These are phyloP conservation scores for Lacerta viridis DNA, from an alignment of 2,797 vertebrate species.

Conservation along the genomic window DNA sequence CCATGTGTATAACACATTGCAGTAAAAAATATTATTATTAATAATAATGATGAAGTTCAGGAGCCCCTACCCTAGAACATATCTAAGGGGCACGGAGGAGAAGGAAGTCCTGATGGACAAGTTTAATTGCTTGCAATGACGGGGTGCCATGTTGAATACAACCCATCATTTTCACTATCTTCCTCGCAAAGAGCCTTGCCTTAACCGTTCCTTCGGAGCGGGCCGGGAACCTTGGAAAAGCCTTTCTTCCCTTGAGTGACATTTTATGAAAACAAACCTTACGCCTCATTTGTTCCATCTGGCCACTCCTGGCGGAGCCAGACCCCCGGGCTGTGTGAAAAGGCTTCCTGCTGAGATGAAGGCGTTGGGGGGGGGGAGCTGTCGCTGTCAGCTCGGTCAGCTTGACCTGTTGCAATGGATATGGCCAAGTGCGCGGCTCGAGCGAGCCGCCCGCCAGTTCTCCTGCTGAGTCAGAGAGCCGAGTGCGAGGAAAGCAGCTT, in stretches of 20 bases:
- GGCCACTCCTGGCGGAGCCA: constrained; percentile 35
- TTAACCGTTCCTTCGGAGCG: not conserved
- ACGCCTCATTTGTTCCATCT: constrained; percentile 66
- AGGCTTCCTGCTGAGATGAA: constrained; percentile 8
- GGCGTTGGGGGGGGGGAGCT: not conserved
- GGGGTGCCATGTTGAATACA: no score
- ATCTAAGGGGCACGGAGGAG: no score
- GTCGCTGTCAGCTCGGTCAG: rapidly evolving
- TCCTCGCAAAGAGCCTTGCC: not conserved
- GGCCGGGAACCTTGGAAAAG: not conserved
- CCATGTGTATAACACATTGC: no score
- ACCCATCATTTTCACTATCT: no score
- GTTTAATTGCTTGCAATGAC: no score
- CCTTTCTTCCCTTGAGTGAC: constrained; percentile 29
- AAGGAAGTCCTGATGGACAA: no score
- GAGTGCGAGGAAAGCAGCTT: not conserved
- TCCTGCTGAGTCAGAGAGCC: not conserved
- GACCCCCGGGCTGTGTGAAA: not conserved
- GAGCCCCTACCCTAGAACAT: no score
- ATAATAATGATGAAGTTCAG: no score
- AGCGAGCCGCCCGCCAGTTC: not conserved
- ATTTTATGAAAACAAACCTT: constrained; percentile 40
- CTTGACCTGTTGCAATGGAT: not conserved
- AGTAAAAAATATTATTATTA: no score
- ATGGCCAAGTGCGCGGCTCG: rapidly evolving